Base-by-base conservation (phyloP, 1,140 invertebrate genomes). In the Anastatus disparis region DNA sequence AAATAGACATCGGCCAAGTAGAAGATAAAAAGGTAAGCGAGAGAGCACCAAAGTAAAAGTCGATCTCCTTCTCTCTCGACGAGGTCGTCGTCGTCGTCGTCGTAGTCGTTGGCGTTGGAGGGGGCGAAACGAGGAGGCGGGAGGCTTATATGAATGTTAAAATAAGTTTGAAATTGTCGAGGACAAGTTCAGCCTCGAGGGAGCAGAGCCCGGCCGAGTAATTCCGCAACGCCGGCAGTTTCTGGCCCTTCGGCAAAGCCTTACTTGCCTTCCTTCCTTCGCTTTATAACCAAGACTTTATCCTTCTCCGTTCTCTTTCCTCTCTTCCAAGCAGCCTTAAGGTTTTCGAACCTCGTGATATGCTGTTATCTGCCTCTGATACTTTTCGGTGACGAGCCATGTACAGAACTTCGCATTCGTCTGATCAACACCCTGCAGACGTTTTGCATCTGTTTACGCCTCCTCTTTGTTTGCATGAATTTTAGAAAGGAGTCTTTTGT, bases 141-240 rank as follows among this genome's bases (percentile, higher is more conserved):
- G 78, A 79, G 79, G 81, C 81, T 85, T 85, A 85, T 85, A 85
- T 85, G 84, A 85, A 85, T 85, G 84, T 85, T 85, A 84, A 85
- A 85, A 85, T 85, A 85, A 85, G 83, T 85, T 85, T 84, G 84
- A 85, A 85, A 85, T 85, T 85, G 84, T 85, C 83, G 84, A 83
- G 83, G 82, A 85, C 83, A 85, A 85, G 82, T 85, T 85, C 78
- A 72, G 78, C 77, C 84, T 79, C 81, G 56, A 67, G 83, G 82
- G 84, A 84, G 72, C 61, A 61, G 74, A 63, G 74, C 81, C 78
- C 81, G 78, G 80, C 78, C 81, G 82, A 83, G 82, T 85, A 85
- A 85, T 85, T 85, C 82, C 79, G 79, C 80, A 78, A 78, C 82
- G 78, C 77, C 77, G 77, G 76, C 79, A 81, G 81, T 81, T 81